phyloP scores from a whole-genome alignment of 37 sponge, comb jelly and placozoan genomes.

The Ephydatia muelleri region DNA sequence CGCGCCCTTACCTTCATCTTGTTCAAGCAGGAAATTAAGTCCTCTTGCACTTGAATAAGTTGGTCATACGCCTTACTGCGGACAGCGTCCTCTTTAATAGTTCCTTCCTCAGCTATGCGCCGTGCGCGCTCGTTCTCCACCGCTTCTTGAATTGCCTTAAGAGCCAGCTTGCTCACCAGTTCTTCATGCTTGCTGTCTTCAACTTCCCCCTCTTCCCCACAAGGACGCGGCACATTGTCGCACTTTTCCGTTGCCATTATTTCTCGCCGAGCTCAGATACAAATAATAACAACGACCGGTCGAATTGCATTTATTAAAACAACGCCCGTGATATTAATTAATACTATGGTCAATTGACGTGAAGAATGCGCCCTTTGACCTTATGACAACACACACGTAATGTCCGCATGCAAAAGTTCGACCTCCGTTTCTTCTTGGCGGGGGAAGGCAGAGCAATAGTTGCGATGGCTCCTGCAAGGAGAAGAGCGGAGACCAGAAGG shows the following conservation, averaged over 20 bases:
- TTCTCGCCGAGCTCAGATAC: not conserved
- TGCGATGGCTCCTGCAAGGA: constrained; percentile 13
- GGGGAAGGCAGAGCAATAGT: constrained; percentile 4
- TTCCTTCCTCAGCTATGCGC: constrained; percentile 24
- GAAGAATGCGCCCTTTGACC: not conserved
- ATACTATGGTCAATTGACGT: not conserved
- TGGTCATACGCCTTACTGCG: constrained; percentile 38
- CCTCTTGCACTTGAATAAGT: constrained; percentile 64
- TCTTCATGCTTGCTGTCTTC: constrained; percentile 57
- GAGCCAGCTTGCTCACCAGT: constrained; percentile 56
- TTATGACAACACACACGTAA: not conserved
- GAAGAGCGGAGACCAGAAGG: constrained; percentile 57
- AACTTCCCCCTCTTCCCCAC: constrained; percentile 17
- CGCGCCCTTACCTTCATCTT: constrained; percentile 47
- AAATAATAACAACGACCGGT: not conserved
- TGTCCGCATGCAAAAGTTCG: not conserved
- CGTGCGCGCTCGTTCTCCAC: constrained; percentile 54
- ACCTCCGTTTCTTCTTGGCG: not conserved
- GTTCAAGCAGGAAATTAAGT: constrained; percentile 47
- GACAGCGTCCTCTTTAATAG: constrained; percentile 10
- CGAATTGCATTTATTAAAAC: not conserved
- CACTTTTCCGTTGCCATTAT: not conserved
- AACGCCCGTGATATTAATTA: not conserved
- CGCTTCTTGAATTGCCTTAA: constrained; percentile 35
- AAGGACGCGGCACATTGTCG: not conserved